A percentile compares a stretch with the other conserved stretches of the same genome.
phyloP scores from a whole-genome alignment of 2,888 invertebrate genomes.

The Mamestra brassicae region DNA sequence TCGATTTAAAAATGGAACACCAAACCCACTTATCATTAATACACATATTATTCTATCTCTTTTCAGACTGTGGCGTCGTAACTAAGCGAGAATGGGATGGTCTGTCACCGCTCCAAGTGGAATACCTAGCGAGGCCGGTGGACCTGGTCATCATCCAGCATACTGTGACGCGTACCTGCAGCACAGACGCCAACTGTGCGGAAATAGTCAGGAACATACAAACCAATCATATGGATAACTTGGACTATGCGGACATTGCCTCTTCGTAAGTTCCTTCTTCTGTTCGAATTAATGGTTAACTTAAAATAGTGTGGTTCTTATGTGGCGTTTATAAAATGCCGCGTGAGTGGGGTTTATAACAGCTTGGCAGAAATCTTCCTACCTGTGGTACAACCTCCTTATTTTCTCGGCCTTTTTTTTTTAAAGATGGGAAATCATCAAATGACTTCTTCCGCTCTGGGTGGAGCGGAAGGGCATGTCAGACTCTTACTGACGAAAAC shows the following conservation, averaged over 20 bases:
- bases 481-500: too few relatives aligned
- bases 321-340: too few relatives aligned
- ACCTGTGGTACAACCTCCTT: too few relatives aligned
- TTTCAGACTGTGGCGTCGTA: slow-evolving; percentile 82
- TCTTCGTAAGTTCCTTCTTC: slow-evolving; percentile 86
- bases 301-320: too few relatives aligned
- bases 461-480: too few relatives aligned
- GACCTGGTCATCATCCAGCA: slow-evolving; percentile 91
- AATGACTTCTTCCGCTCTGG: too few relatives aligned
- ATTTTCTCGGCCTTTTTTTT: too few relatives aligned
- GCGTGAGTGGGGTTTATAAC: too few relatives aligned
- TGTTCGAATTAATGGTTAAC: too few relatives aligned
- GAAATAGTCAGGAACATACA: slow-evolving; percentile 87
- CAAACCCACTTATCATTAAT: not conserved
- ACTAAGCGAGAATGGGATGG: slow-evolving; percentile 90
- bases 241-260: slow-evolving; percentile 89
- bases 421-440: too few relatives aligned
- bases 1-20: not conserved
- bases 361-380: too few relatives aligned
- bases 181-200: slow-evolving; percentile 81
- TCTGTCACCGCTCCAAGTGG: slow-evolving; percentile 78
- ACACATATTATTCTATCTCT: not conserved
- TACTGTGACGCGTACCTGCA: slow-evolving; percentile 88
- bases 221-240: slow-evolving; percentile 85
- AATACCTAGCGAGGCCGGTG: slow-evolving; percentile 90